Conservation (phyloP, 1,140 invertebrate species). For the Atopsyche davidsoni region DNA sequence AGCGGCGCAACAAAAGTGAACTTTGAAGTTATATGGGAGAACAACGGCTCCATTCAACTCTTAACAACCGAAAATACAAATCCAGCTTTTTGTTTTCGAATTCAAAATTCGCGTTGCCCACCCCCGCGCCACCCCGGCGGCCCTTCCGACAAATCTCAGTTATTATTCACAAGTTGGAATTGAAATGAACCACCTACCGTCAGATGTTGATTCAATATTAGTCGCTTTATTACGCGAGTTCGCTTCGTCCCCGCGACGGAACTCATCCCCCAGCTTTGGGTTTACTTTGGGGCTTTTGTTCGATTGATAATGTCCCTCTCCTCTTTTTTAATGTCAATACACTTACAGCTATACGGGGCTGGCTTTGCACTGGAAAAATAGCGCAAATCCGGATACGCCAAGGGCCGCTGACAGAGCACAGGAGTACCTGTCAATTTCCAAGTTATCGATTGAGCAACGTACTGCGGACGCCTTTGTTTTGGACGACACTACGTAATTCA, state of each 20-base stretch:
- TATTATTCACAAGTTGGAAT: slow-evolving; percentile 28
- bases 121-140: not conserved
- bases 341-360: not conserved
- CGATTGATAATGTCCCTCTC: slow-evolving; percentile 27
- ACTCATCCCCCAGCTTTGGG: slow-evolving; percentile 6
- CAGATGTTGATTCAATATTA: slow-evolving; percentile 30
- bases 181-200: slow-evolving; percentile 27
- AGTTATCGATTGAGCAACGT: not conserved
- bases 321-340: slow-evolving; percentile 14
- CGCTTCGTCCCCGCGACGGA: slow-evolving; percentile 7
- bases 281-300: slow-evolving; percentile 28
- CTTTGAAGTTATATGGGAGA: slow-evolving; percentile 12
- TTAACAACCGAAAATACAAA: slow-evolving; percentile 18
- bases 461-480: not conserved
- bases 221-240: slow-evolving; percentile 26
- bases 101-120: not conserved
- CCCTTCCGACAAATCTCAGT: too few species aligned
- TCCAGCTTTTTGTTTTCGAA: slow-evolving; percentile 12
- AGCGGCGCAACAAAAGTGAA: not conserved
- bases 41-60: slow-evolving; percentile 12
- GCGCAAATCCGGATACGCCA: too few species aligned
- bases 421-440: not conserved
- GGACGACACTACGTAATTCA: too few species aligned
- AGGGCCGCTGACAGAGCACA: not conserved
- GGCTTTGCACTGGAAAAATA: too few species aligned